A percentile compares a stretch with the other conserved stretches of the same genome.
phyloP scores from a whole-genome alignment of 2,113 vertebrate genomes.

The Dipodomys stephensi region DNA sequence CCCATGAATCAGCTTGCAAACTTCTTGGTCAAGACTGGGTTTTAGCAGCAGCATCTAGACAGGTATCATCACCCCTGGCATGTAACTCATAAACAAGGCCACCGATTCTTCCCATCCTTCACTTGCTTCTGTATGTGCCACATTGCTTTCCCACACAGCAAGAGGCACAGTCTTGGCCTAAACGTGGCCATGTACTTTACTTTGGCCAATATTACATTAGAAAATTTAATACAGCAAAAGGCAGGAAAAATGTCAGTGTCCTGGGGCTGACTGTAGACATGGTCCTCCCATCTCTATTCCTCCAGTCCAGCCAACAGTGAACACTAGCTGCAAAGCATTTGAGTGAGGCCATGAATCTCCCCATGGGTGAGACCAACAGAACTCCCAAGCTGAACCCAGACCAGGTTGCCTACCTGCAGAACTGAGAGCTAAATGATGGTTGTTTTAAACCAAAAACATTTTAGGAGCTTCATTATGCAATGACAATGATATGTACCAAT shows the following conservation, averaged over 20 bases:
- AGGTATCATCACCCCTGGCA: too few species aligned
- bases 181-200: background rate
- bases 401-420: background rate
- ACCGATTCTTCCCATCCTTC: background rate
- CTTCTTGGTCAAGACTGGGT: too few species aligned
- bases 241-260: background rate
- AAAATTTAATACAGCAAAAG: background rate
- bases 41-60: background rate
- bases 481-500: background rate
- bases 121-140: background rate
- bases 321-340: background rate
- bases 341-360: background rate
- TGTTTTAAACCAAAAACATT: background rate
- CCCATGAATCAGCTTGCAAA: background rate
- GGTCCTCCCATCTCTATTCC: background rate
- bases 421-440: background rate
- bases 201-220: background rate
- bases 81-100: background rate
- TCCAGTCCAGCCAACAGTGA: background rate
- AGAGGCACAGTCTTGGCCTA: background rate
- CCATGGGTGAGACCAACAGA: background rate
- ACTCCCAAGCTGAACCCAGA: background rate
- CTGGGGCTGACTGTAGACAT: background rate
- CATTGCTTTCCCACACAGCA: background rate
- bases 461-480: background rate